Percentiles rank a stretch among this genome's conserved stretches.
phyloP scores from a whole-genome alignment of 1,140 invertebrate species.

The Trichogramma pretiosum region DNA sequence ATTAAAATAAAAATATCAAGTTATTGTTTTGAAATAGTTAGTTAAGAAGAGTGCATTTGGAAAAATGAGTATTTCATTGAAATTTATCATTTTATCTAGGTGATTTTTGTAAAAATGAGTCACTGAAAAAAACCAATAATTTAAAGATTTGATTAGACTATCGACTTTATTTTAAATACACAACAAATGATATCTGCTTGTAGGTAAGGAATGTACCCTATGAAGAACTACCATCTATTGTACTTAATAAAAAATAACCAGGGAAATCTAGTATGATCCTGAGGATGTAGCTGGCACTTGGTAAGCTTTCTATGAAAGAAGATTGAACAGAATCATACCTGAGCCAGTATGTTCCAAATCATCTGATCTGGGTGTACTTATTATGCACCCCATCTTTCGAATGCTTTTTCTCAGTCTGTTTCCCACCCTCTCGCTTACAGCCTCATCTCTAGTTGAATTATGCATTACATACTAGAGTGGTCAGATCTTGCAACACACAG shows the following conservation, averaged over 20 bases:
- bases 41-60: too few species aligned
- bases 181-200: too few species aligned
- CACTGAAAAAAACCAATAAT: neutral
- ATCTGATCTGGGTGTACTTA: conserved; percentile 11
- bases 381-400: conserved; percentile 16
- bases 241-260: neutral
- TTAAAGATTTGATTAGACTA: neutral
- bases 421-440: conserved; percentile 7
- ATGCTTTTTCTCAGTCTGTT: conserved; percentile 14
- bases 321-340: conserved; percentile 14
- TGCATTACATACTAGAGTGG: conserved; percentile 4
- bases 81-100: too few species aligned
- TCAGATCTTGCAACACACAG: conserved; percentile 6
- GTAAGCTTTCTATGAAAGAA: conserved; percentile 5
- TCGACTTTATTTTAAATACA: too few species aligned
- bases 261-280: conserved; percentile 4
- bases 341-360: conserved; percentile 15
- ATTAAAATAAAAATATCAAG: neutral
- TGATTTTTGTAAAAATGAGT: neutral
- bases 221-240: too few species aligned
- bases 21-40: too few species aligned
- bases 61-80: too few species aligned
- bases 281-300: neutral
- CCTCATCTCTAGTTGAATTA: conserved; percentile 8
- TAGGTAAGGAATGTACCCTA: too few species aligned